Evolutionary conservation across 2,113 vertebrate genomes (phyloP), one percentile per base, ranked within the genome.

Genomic region (Scomber scombrus): DNA sequence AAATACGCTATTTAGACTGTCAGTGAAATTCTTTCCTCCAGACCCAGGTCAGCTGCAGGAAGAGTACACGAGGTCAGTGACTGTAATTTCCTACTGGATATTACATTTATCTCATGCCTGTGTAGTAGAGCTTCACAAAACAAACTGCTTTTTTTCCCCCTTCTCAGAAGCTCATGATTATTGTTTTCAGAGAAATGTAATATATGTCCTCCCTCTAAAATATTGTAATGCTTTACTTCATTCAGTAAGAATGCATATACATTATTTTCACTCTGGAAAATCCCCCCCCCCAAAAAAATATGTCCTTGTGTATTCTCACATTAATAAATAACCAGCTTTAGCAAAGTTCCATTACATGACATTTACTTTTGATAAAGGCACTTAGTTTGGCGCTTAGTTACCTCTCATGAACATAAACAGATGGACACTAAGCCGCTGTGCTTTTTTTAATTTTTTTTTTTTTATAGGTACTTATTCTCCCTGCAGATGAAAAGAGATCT

Each of bases 1-100:
- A 90, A 98, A 95, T 66, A 91, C 96, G 0, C 55, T 96, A 49
- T 96, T 99, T 84, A 96, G 96, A 63, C 95, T 99, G 62, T 97
- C 97, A 0, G 98, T 99, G 0, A 99, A 99, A 84, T 99, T 99
- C 83, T 99, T 99, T 80, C 98, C 98, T 8, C 98, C 98, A 2
- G 98, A 99, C 70, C 98, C 98, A 0, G 97, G 97, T 71, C 98
- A 99, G 85, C 85, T 99, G 80, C 98, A 99, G 82, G 98, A 99
- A 75, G 98, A 99, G 67, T 97, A 96, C n/a, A 99, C 97, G 0
- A 96, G 97, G 98, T 99, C 84, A 76, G 81, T 80, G 65, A 70
- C 79, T 85, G 68, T 75, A 29, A 85, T 81, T 83, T 92, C 69
- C 76, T 77, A 43, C 56, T 85, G 63, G 78, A 86, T 76, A 58